Evolutionary conservation across 2,113 vertebrate species (phyloP), one percentile per base, ranked within the genome.

Genomic region (Gallinago undulata): DNA sequence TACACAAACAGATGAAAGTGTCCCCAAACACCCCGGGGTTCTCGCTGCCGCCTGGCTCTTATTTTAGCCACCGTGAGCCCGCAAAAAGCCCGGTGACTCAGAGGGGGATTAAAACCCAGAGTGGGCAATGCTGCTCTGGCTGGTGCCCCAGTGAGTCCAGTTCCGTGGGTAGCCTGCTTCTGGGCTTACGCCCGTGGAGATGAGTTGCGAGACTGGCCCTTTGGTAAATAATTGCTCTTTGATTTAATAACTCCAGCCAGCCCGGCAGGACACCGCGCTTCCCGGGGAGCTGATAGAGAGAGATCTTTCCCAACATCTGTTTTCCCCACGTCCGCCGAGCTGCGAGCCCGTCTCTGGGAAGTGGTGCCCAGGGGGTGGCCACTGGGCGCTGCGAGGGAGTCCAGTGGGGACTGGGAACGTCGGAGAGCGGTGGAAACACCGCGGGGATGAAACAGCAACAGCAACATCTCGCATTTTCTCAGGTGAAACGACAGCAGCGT

Each of bases 391-490:
- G 84, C 9, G 17, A 23, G 45, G 0, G 25, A 9, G 35, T 2
- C 13, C 13, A 7, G 48, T 1, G 35, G 77, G 37, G 33, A 14
- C 24, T 79, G 64, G 33, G 21, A 48, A 8, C 3, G 4, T 11
- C 18, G 0, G 37, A 10, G 50, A 2, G 35, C 3, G 2, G 7
- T 1, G 23, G 43, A 8, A 12, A 17, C 19, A 1, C 1, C 3
- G 2, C 6, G 1, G 6, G 7, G 9, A 3, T 1, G 31, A 22
- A 33, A 9, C 8, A 6, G 74, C 1, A 18, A 15, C 0, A 9
- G 78, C 56, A 24, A 1, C 4, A 1, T 0, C 37, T 16, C n/a
- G 7, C 28, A 0, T 28, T 59, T 13, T 18, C 43, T 25, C 4
- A 0, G 67, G 55, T 22, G 72, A 50, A 31, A 39, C 2, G 17